These are phyloP conservation scores for Solenodon paradoxus DNA, from an alignment of 2,113 vertebrate species.

Conservation along the genomic window DNA sequence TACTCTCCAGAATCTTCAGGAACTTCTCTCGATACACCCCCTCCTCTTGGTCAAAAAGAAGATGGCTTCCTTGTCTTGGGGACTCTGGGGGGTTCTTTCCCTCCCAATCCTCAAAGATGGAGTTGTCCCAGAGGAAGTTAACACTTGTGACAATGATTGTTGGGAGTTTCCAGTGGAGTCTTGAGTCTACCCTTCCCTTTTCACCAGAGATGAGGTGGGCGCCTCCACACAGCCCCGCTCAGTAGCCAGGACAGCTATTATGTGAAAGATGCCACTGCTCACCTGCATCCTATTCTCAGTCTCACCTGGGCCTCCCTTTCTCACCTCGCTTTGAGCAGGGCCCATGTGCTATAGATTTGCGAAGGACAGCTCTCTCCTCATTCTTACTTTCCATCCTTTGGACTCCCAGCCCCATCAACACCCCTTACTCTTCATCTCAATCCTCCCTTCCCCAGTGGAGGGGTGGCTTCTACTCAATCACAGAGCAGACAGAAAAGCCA, in stretches of 20 bases:
- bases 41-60: background rate
- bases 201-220: background rate
- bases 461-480: background rate
- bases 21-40: background rate
- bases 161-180: background rate
- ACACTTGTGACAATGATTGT: slow-evolving; percentile 22
- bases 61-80: background rate
- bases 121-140: background rate
- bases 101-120: background rate
- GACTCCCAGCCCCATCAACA: background rate
- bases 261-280: background rate
- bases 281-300: background rate
- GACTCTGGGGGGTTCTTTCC: background rate
- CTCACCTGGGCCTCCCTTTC: background rate
- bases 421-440: background rate
- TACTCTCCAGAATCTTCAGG: background rate
- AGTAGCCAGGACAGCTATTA: background rate
- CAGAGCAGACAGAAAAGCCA: background rate
- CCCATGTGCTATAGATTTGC: background rate
- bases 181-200: background rate
- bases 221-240: background rate
- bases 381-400: background rate
- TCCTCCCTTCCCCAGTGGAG: background rate
- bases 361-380: background rate
- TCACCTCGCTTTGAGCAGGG: background rate